phyloP scores from a whole-genome alignment of 2,888 invertebrate species.

The Drosophila emarginata region DNA sequence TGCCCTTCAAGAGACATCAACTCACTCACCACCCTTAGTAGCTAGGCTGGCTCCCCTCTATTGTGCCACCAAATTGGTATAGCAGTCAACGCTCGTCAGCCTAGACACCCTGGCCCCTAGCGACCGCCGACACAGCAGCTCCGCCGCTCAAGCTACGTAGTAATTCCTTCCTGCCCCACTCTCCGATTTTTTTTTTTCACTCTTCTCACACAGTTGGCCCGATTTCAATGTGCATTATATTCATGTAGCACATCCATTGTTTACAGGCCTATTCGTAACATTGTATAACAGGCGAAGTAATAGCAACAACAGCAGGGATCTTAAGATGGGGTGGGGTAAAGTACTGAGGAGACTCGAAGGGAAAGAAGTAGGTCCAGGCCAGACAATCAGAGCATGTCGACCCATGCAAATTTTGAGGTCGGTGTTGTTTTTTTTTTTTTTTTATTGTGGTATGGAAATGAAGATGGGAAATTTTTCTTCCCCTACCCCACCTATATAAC shows the following conservation, averaged over 20 bases:
- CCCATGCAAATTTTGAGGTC: slow-evolving; percentile 63
- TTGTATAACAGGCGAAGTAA: slow-evolving; percentile 53
- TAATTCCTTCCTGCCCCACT: neutral
- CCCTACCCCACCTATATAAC: neutral
- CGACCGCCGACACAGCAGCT: slow-evolving; percentile 2
- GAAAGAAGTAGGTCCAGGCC: slow-evolving; percentile 20
- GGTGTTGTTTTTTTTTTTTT: slow-evolving; percentile 16
- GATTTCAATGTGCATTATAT: slow-evolving; percentile 57
- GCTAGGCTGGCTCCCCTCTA: neutral
- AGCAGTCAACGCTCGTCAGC: slow-evolving; percentile 40
- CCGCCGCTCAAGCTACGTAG: too few relatives aligned
- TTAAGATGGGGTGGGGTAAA: neutral
- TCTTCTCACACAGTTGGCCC: slow-evolving; percentile 16
- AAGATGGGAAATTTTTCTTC: slow-evolving; percentile 45
- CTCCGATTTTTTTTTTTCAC: too few relatives aligned
- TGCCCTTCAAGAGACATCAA: slow-evolving; percentile 54
- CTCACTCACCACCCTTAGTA: slow-evolving; percentile 12
- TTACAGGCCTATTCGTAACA: slow-evolving; percentile 60
- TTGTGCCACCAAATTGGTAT: slow-evolving; percentile 44
- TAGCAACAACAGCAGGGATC: slow-evolving; percentile 19
- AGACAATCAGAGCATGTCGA: slow-evolving; percentile 62
- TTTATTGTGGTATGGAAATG: slow-evolving; percentile 42
- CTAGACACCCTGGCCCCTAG: slow-evolving; percentile 38
- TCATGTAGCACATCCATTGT: slow-evolving; percentile 58
- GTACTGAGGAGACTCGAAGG: neutral